Conservation (phyloP, 2,113 vertebrate genomes). For the Triplophysa siluroides region DNA sequence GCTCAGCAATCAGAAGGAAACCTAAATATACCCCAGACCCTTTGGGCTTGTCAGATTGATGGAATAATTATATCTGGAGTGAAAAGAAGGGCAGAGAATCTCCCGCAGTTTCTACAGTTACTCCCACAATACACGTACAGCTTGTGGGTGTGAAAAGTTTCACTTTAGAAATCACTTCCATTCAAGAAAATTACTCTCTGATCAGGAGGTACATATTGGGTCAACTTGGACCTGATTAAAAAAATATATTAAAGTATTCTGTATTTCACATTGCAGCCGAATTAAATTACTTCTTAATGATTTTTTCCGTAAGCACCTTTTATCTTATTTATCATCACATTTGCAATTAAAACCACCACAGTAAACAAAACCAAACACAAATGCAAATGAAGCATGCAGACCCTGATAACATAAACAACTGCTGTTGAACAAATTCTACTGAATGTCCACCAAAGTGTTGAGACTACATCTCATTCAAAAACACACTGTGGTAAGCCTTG, state of each 20-base stretch:
- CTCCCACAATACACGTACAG: slow-evolving; percentile 5
- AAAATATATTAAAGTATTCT: no score
- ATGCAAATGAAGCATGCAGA: no score
- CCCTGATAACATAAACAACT: no score
- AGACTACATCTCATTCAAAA: neutral
- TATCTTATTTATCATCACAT: slow-evolving; percentile 32
- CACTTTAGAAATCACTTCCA: slow-evolving; percentile 13
- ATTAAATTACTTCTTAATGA: no score
- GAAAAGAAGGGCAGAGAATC: slow-evolving; percentile 25
- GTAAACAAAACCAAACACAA: no score
- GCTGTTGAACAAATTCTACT: neutral
- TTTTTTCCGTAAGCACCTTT: slow-evolving; percentile 28
- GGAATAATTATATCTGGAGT: slow-evolving; percentile 52
- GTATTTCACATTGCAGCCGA: no score
- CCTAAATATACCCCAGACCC: slow-evolving; percentile 50
- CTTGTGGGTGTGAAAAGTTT: slow-evolving; percentile 30
- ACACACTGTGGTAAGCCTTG: neutral
- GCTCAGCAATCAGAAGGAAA: slow-evolving; percentile 32
- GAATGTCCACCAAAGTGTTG: no score
- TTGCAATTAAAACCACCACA: no score
- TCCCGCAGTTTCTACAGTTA: slow-evolving; percentile 38
- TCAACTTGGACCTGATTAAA: neutral
- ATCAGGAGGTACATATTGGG: neutral
- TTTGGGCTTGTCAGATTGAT: slow-evolving; percentile 49
- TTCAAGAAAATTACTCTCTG: slow-evolving; percentile 12